These are phyloP conservation scores for Amblyraja radiata DNA, from an alignment of 2,797 vertebrate genomes.

Conservation along the genomic window DNA sequence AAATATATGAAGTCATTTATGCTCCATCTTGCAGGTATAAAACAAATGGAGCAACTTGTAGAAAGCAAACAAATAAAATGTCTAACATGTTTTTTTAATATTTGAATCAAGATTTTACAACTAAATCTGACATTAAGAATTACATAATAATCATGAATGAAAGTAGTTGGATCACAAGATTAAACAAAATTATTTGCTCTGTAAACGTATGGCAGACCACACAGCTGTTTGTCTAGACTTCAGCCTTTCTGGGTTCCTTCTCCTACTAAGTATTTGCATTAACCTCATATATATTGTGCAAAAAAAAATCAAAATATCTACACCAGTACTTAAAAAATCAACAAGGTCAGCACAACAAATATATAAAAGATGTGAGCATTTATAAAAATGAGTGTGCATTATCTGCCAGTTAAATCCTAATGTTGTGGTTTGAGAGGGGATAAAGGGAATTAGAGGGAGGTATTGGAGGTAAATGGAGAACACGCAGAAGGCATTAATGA, in stretches of 20 bases:
- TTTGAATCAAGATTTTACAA: background rate
- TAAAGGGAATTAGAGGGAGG: background rate
- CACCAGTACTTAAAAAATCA: background rate
- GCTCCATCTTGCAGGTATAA: background rate
- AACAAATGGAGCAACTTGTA: background rate
- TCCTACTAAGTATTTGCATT: background rate
- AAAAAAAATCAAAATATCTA: slow-evolving; percentile 27
- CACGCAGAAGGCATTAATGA: background rate
- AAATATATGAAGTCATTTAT: background rate
- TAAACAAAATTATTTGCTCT: slow-evolving; percentile 25
- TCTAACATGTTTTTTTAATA: background rate
- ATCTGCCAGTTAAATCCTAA: background rate
- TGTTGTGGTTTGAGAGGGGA: background rate
- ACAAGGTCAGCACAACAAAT: slow-evolving; percentile 18
- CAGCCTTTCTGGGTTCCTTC: background rate
- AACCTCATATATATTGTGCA: background rate
- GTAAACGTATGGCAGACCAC: slow-evolving; percentile 3
- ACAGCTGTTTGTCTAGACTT: slow-evolving; percentile 34
- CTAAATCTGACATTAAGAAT: slow-evolving; percentile 18
- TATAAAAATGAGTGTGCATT: background rate
- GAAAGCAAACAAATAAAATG: background rate
- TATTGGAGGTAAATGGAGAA: background rate
- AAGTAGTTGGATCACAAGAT: background rate
- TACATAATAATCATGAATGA: slow-evolving; percentile 13
- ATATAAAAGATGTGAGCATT: background rate